phyloP scores from a whole-genome alignment of 2,113 vertebrate genomes.

The Coturnix japonica region DNA sequence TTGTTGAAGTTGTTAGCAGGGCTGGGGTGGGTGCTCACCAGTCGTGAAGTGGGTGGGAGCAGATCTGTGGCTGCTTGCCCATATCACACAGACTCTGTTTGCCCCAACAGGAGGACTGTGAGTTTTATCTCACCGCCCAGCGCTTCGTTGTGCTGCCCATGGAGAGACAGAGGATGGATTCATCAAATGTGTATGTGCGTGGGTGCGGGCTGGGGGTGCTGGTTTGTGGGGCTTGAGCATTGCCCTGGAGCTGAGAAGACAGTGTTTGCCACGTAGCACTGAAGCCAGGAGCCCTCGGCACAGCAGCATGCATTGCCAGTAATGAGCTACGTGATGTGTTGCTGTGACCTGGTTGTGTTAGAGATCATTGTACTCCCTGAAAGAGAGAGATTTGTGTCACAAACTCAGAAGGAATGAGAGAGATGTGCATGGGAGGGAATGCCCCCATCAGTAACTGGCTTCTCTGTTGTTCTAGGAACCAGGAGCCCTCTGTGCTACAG shows the following conservation, averaged over 20 bases:
- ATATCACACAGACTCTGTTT: background rate
- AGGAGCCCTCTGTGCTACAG: slow-evolving; percentile 43
- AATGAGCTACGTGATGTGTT: background rate
- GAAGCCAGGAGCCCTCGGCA: background rate
- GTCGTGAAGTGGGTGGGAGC: background rate
- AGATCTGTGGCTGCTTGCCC: background rate
- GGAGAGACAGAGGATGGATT: slow-evolving; percentile 54
- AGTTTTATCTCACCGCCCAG: slow-evolving; percentile 36
- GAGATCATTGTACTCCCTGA: background rate
- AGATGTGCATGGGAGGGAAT: background rate
- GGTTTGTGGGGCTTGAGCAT: background rate
- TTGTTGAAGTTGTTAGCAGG: background rate
- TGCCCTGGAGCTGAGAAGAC: background rate
- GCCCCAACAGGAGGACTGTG: slow-evolving; percentile 32
- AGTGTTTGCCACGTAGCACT: fast-evolving
- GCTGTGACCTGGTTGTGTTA: background rate
- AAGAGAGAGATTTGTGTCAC: background rate
- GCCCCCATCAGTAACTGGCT: background rate
- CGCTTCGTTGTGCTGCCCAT: slow-evolving; percentile 58
- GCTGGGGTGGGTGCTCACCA: background rate
- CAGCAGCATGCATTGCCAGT: too few species aligned
- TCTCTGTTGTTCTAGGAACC: slow-evolving; percentile 42
- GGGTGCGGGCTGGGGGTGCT: background rate
- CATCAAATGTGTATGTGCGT: background rate
- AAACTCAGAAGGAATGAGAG: background rate